A percentile compares a stretch with the other conserved stretches of the same genome.
Evolutionary conservation across 2,113 vertebrate species (phyloP).

Genomic region (Crotalus viridis): DNA sequence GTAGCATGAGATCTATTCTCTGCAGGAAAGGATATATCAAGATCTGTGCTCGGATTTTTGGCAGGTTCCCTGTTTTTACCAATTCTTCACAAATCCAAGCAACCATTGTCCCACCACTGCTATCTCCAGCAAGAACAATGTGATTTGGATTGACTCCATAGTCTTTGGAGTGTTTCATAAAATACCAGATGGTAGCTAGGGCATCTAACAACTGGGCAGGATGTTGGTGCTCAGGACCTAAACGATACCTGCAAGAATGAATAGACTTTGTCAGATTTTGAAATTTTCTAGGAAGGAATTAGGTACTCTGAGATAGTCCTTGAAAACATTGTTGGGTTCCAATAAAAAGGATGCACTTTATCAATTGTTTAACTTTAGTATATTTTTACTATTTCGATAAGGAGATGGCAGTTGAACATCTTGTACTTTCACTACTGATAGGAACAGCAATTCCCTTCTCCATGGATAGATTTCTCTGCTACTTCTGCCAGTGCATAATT

Average conservation of each 20-base stretch:
- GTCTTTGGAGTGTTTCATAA: constrained; percentile 70
- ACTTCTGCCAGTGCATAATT: too few relatives aligned
- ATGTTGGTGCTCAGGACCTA: constrained; percentile 70
- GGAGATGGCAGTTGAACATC: neutral
- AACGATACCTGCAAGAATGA: neutral
- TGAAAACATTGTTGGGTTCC: neutral
- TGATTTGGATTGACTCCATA: constrained; percentile 74
- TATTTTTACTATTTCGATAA: too few relatives aligned
- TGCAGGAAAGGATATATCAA: constrained; percentile 82
- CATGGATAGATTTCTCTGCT: neutral
- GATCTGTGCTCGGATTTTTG: constrained; percentile 80
- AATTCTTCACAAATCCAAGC: constrained; percentile 74
- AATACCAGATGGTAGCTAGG: constrained; percentile 72
- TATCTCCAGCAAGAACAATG: constrained; percentile 79
- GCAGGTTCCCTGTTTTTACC: constrained; percentile 60
- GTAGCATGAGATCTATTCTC: constrained; percentile 78
- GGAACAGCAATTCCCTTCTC: neutral
- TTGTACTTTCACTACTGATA: neutral
- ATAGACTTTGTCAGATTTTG: neutral
- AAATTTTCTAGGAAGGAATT: neutral
- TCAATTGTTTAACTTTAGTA: neutral
- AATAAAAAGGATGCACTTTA: neutral
- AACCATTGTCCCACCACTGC: constrained; percentile 77
- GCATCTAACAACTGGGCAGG: constrained; percentile 73
- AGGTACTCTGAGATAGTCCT: neutral